Evolutionary conservation across 1,140 invertebrate species (phyloP), one percentile per base, ranked within the genome.

Genomic region (Calosoma granatense): DNA sequence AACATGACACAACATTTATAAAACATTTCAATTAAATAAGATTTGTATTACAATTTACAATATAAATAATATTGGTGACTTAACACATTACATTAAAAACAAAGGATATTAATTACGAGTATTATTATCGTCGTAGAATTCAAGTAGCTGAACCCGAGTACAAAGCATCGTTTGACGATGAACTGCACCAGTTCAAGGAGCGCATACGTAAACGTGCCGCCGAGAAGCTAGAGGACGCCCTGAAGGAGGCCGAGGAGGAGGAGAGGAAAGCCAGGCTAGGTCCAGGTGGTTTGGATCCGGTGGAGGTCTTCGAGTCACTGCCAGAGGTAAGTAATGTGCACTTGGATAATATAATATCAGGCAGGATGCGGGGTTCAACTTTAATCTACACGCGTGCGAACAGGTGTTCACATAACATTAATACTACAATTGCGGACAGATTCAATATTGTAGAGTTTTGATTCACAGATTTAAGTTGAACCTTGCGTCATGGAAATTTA

Each of bases 231-330:
- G 84, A 90, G 60, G 88, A 92, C 63, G 88, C 90, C 0, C 70
- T 94, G 39, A 70, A 77, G 66, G 84, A 90, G 76, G 82, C 82
- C 26, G 88, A 92, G 66, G 88, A 92, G 71, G 92, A 97, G 68
- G 96, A 98, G 67, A 78, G 83, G 54, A 76, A 91, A 68, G 85
- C 86, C 59, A 78, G 96, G 53, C 74, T 99, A 39, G 96, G 94
- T 0, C 97, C 97, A 1, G 97, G 96, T 43, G 97, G 97, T 1
- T 75, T 99, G 2, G 97, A 99, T 76, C 97, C 97, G 1, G 78
- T 92, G 43, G 97, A 99, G 81, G 96, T 99, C 0, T 92, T 97
- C 70, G 92, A 98, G 68, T 80, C 84, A 63, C 75, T 99, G 57
- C 97, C 97, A 59, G 84, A 92, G 74, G 41, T 47, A 47, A 11